Base-by-base conservation (phyloP, 2,797 vertebrate species). In the Enteromius thamalakanensis region DNA sequence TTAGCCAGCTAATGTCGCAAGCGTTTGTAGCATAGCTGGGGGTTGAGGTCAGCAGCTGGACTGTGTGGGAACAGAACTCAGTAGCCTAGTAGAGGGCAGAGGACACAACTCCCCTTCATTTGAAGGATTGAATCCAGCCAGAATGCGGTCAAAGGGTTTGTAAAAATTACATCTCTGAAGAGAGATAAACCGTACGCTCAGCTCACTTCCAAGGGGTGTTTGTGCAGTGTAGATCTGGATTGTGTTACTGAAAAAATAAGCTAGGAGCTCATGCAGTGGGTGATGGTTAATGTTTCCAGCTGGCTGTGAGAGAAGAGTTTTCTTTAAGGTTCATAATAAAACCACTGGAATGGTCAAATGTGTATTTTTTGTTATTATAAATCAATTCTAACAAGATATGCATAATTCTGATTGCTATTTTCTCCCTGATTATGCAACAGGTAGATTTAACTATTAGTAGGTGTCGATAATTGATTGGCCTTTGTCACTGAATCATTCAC, bases 1-100 rank as follows among this genome's bases (percentile, higher is more conserved):
- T 82, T 79, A 68, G 53, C 81, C 74, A 79, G 53, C 55, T 75
- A 69, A 79, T 75, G 47, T 79, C 49, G n/a, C 34, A 70, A 64
- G 8, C 5, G 4, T 51, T 76, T 70, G 9, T 21, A 72, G 71
- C 29, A 2, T 29, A 65, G 32, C 79, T 60, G 23, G 60, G 80
- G 78, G 74, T 84, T 79, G 75, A 79, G 68, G 76, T 88, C 83
- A 80, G 78, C 68, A 85, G 83, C 80, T 86, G 80, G 82, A 65
- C 71, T 79, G 47, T 86, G 87, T 85, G 85, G 85, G 81, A 86
- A 84, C 79, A 78, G 55, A 77, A 84, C 37, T 69, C 49, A 37
- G 72, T 45, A 80, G 82, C 47, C 45, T 53, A 40, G 19, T n/a
- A 6, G 19, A 76, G 71, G 85, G n/a, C 71, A 62, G 77, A 79